Conservation (phyloP, 2,113 vertebrate genomes). For the Hydrolagus affinis region DNA sequence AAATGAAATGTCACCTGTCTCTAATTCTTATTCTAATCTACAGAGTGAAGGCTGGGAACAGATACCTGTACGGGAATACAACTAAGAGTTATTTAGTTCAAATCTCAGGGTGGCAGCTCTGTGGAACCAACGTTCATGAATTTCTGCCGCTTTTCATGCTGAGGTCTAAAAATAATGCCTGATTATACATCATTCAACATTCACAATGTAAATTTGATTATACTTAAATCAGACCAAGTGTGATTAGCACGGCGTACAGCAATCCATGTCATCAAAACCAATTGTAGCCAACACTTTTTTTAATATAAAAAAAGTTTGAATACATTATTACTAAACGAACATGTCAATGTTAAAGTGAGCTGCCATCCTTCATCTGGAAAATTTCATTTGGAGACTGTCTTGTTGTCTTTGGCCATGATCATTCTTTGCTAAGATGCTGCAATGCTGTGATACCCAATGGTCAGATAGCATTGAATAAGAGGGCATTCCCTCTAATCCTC, state of each 20-base stretch:
- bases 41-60: not conserved
- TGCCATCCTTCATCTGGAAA: not conserved
- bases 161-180: constrained; percentile 61
- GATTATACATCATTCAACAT: constrained; percentile 68
- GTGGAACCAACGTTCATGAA: not conserved
- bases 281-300: constrained; percentile 34
- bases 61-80: not conserved
- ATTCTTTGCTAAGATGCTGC: not conserved
- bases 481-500: not conserved
- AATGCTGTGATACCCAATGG: not conserved
- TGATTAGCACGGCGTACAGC: constrained; percentile 45
- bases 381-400: not conserved
- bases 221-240: constrained; percentile 57
- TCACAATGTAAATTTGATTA: constrained; percentile 70
- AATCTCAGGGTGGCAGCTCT: not conserved
- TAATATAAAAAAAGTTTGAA: constrained; percentile 10
- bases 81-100: not conserved
- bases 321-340: not conserved
- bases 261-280: constrained; percentile 53
- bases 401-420: not conserved
- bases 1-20: constrained; percentile 4
- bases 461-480: not conserved
- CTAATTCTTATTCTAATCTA: not conserved
- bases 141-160: constrained; percentile 7
- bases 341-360: constrained; percentile 17